phyloP scores from a whole-genome alignment of 2,888 invertebrate species.

The Diaphora mendica region DNA sequence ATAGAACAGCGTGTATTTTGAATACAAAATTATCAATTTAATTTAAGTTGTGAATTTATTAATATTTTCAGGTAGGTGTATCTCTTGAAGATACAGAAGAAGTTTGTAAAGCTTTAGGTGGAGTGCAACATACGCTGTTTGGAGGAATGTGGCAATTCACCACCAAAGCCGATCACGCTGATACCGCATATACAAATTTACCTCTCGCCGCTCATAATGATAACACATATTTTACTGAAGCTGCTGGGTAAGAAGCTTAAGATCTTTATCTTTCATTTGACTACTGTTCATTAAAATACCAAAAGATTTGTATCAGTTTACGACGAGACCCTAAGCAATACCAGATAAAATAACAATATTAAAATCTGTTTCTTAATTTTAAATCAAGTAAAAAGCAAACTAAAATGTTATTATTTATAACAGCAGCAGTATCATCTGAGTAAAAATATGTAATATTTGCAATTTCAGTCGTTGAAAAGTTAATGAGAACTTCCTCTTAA shows the following conservation, averaged over 20 bases:
- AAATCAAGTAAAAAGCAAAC: neutral
- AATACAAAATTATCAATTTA: neutral
- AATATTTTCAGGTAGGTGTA: slow-evolving; percentile 74
- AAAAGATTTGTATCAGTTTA: no score
- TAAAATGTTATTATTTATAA: neutral
- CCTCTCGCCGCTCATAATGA: slow-evolving; percentile 91
- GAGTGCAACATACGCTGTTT: slow-evolving; percentile 89
- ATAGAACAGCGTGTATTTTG: neutral
- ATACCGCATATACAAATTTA: slow-evolving; percentile 90
- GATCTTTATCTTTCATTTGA: neutral
- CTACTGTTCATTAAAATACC: neutral
- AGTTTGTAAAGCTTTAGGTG: slow-evolving; percentile 86
- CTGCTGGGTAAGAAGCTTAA: slow-evolving; percentile 63
- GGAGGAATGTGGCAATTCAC: slow-evolving; percentile 91
- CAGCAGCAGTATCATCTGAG: neutral
- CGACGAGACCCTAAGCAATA: no score
- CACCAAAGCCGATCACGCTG: slow-evolving; percentile 86
- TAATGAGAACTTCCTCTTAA: no score
- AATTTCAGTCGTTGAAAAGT: neutral
- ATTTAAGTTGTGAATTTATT: neutral
- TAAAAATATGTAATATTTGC: neutral
- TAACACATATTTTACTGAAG: slow-evolving; percentile 91
- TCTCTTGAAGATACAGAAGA: slow-evolving; percentile 82
- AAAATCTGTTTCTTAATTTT: no score
- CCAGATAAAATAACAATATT: no score